Base-by-base conservation (phyloP, 2,797 vertebrate species). In the Sus cebifrons region DNA sequence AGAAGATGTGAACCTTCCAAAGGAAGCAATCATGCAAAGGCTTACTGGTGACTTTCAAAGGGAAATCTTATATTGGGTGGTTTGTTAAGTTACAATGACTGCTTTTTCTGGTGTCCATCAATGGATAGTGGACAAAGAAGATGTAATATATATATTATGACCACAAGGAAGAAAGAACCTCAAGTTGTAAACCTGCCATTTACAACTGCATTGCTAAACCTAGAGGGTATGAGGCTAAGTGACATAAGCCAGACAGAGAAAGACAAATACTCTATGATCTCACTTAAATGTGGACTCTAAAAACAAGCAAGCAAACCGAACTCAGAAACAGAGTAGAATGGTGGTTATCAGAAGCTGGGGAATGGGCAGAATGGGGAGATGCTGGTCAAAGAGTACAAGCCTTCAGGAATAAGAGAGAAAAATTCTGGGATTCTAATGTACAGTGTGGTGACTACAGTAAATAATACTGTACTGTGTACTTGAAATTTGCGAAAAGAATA, bases 401-500 rank as follows among this genome's bases (percentile, higher is more conserved):
- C 65, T 73, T 95, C 21, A 56, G 20, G 44, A 73, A 73, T 21
- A 56, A 71, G n/a, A 79, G 5, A 8, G 27, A 25, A 23, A 74
- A 89, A 21, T 67, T 86, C 49, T 67, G 58, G 58, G 36, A 15
- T 27, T 65, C 44, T 73, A 86, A 81, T 27, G 4, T 29, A 73
- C 5, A 49, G 21, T 27, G 49, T 20, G 36, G 14, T 32, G 17
- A 79, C 27, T 81, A 49, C 9, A 40, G n/a, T 67, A 65, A 81
- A 21, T 86, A 74, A 52, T 58, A 60, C 16, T 29, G 8, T 17
- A 36, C 32, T 86, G n/a, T 74, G 49, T 56, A 78, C 27, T 56
- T 78, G 27, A 90, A 79, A 82, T 74, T 68, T 94, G 73, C 49
- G 82, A n/a, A 73, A 32, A 88, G 49, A 91, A 86, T 65, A 62